phyloP scores from a whole-genome alignment of 2,113 vertebrate species.

The Bothrops jararaca region DNA sequence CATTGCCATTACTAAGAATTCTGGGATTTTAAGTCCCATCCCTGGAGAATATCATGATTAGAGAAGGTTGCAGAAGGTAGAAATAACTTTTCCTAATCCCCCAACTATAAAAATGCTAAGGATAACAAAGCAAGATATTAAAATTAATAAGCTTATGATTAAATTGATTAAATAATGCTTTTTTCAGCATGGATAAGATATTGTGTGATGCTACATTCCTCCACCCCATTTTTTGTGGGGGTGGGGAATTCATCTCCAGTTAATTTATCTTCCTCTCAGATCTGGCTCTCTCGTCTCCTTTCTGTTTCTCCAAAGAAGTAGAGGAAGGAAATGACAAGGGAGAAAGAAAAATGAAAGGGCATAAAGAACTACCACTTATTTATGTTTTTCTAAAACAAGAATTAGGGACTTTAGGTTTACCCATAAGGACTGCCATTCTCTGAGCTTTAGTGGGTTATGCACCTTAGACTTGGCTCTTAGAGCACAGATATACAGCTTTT shows the following conservation, averaged over 20 bases:
- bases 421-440: background rate
- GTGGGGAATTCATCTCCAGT: background rate
- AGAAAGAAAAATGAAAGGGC: background rate
- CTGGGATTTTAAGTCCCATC: background rate
- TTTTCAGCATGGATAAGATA: background rate
- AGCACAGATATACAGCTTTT: background rate
- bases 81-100: background rate
- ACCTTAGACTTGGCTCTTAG: background rate
- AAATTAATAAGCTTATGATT: background rate
- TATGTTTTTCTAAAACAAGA: background rate
- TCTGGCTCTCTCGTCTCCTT: background rate
- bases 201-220: background rate
- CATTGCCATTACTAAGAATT: background rate
- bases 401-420: background rate
- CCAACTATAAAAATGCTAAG: background rate
- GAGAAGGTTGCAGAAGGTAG: background rate
- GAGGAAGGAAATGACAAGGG: background rate
- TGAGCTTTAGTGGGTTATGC: background rate
- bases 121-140: background rate
- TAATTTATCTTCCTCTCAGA: background rate
- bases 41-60: background rate
- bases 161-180: background rate
- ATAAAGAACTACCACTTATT: background rate
- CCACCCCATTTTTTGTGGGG: background rate
- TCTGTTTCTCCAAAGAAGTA: background rate